Evolutionary conservation across 2,113 vertebrate genomes (phyloP), one percentile per base, ranked within the genome.

Genomic region (Leucopsar rothschildi): DNA sequence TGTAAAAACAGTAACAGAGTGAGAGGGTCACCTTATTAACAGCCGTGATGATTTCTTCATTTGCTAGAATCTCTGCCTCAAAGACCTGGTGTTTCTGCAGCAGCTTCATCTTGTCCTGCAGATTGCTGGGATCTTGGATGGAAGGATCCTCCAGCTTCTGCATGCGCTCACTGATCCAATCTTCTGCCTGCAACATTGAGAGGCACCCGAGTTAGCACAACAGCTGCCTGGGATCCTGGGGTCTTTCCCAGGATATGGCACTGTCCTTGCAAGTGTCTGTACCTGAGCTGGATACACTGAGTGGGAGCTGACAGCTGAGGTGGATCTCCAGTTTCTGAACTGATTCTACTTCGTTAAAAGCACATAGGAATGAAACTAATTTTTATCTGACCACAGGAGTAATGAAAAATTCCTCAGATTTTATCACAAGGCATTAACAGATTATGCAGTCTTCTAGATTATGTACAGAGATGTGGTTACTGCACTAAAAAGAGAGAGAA

Each of bases 41-140:
- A 47, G 97, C 94, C 24, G 87, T 95, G 90, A 99, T 97, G 88
- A 98, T 98, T 91, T 98, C 96, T 33, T 98, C 94, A 64, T 98
- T 99, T 69, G 98, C 98, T 92, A 98, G 96, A 95, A 99, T 98
- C 96, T 99, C 99, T 19, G 99, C 98, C 96, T 99, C 98, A 60
- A 99, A 99, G 84, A 97, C 98, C 88, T 99, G 98, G 94, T 99
- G 99, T 60, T 98, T 99, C 96, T 98, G 98, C 25, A 99, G 96
- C 37, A 98, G 95, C 93, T 98, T 99, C 97, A 98, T 97, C 92
- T 98, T 98, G 55, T 97, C 98, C 85, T 98, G 97, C 88, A 99
- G 95, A 45, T 95, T 96, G 84, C 95, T 98, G 50, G 98, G 96
- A 56, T 98, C 98, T 69, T 97, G 92, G 78, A 97, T 95, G 28